These are phyloP conservation scores for Melitaea athalia DNA, from an alignment of 2,888 invertebrate genomes.

Conservation along the genomic window DNA sequence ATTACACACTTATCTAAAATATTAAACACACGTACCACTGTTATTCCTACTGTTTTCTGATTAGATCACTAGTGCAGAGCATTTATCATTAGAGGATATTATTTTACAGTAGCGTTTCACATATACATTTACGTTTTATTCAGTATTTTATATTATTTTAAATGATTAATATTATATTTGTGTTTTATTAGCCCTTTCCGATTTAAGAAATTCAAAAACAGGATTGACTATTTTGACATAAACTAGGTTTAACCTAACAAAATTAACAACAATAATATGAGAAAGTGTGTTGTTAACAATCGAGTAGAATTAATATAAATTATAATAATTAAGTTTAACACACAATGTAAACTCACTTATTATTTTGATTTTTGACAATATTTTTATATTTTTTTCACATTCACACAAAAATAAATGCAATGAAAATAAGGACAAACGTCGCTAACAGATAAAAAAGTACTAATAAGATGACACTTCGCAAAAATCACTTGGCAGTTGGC, in stretches of 20 bases:
- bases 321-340: not conserved
- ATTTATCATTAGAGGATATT: not conserved
- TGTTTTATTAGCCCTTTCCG: constrained; percentile 25
- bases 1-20: constrained; percentile 29
- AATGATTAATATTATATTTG: constrained; percentile 13
- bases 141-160: not conserved
- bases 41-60: constrained; percentile 35
- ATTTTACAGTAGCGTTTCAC: constrained; percentile 1
- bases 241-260: constrained; percentile 19
- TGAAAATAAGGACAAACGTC: constrained; percentile 10
- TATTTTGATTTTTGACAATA: not conserved
- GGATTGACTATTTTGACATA: constrained; percentile 33
- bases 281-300: constrained; percentile 10
- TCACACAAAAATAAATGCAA: constrained; percentile 6
- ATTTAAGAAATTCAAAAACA: constrained; percentile 32
- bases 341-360: not conserved
- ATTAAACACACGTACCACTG: constrained; percentile 30
- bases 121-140: constrained; percentile 1
- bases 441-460: constrained; percentile 20
- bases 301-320: not conserved
- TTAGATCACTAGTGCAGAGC: constrained; percentile 23
- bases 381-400: constrained; percentile 1
- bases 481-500: not conserved
- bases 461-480: not conserved
- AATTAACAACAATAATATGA: constrained; percentile 4